phyloP scores from a whole-genome alignment of 2,888 invertebrate species.

The Fissipunctia ypsillon region DNA sequence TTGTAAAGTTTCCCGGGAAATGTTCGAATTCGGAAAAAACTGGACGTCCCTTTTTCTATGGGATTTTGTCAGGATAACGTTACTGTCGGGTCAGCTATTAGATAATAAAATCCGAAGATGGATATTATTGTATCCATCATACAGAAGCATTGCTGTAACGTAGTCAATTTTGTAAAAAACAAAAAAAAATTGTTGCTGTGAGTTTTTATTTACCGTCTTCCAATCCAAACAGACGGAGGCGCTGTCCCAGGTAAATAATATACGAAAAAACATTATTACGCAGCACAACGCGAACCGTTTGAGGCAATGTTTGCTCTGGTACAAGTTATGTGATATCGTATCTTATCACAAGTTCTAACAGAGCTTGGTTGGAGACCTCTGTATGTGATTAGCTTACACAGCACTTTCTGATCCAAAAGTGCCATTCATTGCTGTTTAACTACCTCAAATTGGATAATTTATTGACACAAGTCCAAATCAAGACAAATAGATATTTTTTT shows the following conservation, averaged over 20 bases:
- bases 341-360: conserved; percentile 35
- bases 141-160: background rate
- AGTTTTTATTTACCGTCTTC: background rate
- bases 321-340: conserved; percentile 28
- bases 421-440: background rate
- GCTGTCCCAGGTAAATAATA: background rate
- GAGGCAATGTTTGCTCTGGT: conserved; percentile 16
- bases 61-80: no score
- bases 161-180: background rate
- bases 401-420: conserved; percentile 4
- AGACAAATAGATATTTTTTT: background rate
- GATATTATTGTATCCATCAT: background rate
- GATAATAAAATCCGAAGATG: background rate
- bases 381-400: conserved; percentile 2
- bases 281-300: conserved; percentile 3
- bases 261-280: background rate
- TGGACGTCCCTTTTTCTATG: no score
- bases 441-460: background rate
- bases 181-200: background rate
- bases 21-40: no score
- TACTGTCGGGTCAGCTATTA: no score
- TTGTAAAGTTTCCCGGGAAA: no score
- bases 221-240: background rate
- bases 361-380: background rate
- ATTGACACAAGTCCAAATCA: background rate